Base-by-base conservation (phyloP, 2,888 invertebrate genomes). In the Heteromurus nitidus region DNA sequence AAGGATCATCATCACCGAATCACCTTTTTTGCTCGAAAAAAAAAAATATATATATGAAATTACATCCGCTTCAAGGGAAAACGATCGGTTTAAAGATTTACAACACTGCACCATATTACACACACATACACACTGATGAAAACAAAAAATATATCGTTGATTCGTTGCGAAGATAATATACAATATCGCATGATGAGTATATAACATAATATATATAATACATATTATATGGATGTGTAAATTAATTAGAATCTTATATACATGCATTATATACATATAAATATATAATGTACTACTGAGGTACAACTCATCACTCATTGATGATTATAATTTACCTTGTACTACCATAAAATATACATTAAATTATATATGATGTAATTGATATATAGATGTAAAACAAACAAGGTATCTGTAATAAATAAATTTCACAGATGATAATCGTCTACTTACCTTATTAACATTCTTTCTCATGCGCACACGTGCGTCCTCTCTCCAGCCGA, bases 381-480 rank as follows among this genome's bases (percentile, higher is more conserved):
- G 67, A 79, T 70, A 70, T 69, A 73, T 74, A 80, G 80, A 80
- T 80, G 74, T 80, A 80, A 72, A 80, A 80, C 80, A 74, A 80
- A 80, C 80, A 80, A 80, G 80, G 80, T 80, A 80, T 74, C 80
- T 69, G 74, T 80, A 80, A 80, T 80, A 80, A 80, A 80, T 73
- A 80, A 80, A 80, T 80, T 74, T 80, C 80, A 80, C 80, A 74
- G 47, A 80, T 80, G 80, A 58, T 58, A 70, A 55, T 55, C 55
- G 55, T 55, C n/a, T n/a, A n/a, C n/a, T n/a, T n/a, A n/a, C n/a
- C n/a, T n/a, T n/a, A n/a, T n/a, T n/a, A n/a, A n/a, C n/a, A n/a
- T n/a, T n/a, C n/a, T n/a, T n/a, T n/a, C n/a, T n/a, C n/a, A n/a
- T n/a, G n/a, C n/a, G n/a, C n/a, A n/a, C n/a, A n/a, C n/a, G n/a